These are phyloP conservation scores for Hemicordylus capensis DNA, from an alignment of 2,113 vertebrate genomes.

Conservation along the genomic window DNA sequence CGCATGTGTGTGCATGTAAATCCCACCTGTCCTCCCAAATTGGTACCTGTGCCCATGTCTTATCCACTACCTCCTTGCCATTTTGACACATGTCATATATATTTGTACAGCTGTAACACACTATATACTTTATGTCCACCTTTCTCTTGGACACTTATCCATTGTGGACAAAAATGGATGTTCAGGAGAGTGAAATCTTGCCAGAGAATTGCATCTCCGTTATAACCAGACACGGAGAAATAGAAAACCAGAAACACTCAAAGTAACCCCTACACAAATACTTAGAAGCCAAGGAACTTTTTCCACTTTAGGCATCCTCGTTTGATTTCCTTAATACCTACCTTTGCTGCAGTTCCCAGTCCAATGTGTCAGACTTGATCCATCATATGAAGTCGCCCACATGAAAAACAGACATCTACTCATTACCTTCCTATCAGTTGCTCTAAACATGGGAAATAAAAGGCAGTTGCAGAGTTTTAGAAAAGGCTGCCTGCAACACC, in stretches of 20 bases:
- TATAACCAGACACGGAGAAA: background rate
- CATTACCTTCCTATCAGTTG: background rate
- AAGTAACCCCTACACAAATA: background rate
- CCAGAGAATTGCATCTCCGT: background rate
- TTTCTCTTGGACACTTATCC: background rate
- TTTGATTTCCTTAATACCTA: background rate
- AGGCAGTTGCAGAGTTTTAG: background rate
- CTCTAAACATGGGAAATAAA: background rate
- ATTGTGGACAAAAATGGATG: background rate
- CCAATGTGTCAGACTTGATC: background rate
- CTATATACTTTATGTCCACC: background rate
- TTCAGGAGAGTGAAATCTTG: background rate
- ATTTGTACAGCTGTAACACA: background rate
- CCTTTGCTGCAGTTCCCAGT: background rate
- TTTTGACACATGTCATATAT: too few species aligned
- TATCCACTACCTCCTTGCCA: background rate
- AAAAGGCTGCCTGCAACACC: background rate
- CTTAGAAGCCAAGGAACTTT: background rate
- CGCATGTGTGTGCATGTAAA: background rate
- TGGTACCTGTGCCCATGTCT: too few species aligned
- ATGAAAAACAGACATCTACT: too few species aligned
- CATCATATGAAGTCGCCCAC: background rate
- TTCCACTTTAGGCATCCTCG: background rate
- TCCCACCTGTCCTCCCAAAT: background rate
- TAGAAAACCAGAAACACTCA: background rate